Evolutionary conservation across 2,888 invertebrate species (phyloP).

Genomic region (Orchesellides sinensis): DNA sequence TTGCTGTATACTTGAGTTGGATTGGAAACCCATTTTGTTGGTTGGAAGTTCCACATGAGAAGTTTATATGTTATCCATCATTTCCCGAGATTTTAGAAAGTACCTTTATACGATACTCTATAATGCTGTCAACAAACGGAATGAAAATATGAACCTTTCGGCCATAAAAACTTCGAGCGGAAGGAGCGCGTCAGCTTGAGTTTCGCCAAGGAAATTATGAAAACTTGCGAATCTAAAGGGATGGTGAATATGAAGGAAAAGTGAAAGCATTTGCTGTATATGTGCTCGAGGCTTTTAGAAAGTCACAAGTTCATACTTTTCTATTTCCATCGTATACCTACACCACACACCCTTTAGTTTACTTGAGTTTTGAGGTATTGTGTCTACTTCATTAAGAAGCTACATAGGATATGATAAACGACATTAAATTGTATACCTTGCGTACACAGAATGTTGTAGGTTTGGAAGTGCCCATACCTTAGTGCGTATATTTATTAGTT

Average conservation of each 20-base stretch:
- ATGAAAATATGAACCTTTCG: constrained; percentile 58
- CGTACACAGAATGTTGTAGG: no score
- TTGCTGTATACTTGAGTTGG: constrained; percentile 11
- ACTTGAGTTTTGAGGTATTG: constrained; percentile 17
- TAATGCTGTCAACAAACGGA: constrained; percentile 54
- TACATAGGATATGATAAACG: constrained; percentile 13
- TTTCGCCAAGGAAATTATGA: constrained; percentile 28
- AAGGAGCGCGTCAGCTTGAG: constrained; percentile 57
- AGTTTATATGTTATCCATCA: constrained; percentile 59
- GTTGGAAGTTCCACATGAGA: constrained; percentile 53
- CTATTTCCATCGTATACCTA: neutral
- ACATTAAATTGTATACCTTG: neutral
- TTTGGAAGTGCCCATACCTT: no score
- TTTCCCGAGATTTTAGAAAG: constrained; percentile 34
- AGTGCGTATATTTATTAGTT: no score
- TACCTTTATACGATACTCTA: constrained; percentile 23
- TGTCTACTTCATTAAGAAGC: constrained; percentile 30
- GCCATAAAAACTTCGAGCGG: constrained; percentile 59
- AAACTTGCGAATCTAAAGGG: constrained; percentile 49
- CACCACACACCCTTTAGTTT: constrained; percentile 15
- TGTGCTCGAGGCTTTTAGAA: neutral
- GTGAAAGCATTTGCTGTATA: constrained; percentile 31
- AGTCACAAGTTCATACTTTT: constrained; percentile 7
- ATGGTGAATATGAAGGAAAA: constrained; percentile 22
- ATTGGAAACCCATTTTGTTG: constrained; percentile 56